phyloP scores from a whole-genome alignment of 2,888 invertebrate genomes.

The Microchrysa polita region DNA sequence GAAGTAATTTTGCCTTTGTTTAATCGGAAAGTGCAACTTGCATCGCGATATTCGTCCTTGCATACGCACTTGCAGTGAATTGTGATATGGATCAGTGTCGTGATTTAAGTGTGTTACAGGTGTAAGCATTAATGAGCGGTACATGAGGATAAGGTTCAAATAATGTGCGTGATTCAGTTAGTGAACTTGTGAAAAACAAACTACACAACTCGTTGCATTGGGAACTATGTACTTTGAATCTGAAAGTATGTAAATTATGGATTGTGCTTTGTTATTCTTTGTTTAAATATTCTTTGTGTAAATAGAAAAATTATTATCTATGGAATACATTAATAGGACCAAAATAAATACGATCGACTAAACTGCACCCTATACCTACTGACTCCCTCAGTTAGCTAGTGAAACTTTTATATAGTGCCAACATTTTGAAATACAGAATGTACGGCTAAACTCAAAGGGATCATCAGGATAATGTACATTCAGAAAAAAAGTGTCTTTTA shows the following conservation, averaged over 20 bases:
- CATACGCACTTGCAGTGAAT: background rate
- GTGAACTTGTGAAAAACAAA: background rate
- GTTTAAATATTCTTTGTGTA: no score
- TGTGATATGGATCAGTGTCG: background rate
- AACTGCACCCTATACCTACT: no score
- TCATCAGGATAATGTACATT: no score
- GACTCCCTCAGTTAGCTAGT: no score
- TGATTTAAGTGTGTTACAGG: background rate
- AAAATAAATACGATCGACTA: no score
- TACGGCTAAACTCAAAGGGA: no score
- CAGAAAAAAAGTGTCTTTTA: no score
- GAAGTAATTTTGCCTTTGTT: background rate
- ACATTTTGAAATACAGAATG: no score
- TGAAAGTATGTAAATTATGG: conserved; percentile 39
- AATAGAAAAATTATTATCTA: no score
- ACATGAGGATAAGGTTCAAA: background rate
- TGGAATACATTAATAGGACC: no score
- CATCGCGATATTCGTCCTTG: conserved; percentile 10
- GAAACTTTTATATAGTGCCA: no score
- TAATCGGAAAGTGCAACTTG: background rate
- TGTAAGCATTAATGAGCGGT: conserved; percentile 12
- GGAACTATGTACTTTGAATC: background rate
- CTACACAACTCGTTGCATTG: background rate
- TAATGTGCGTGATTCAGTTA: background rate
- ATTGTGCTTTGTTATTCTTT: conserved; percentile 20